Conservation (phyloP, 2,113 vertebrate species). For the Spermophilus dauricus region DNA sequence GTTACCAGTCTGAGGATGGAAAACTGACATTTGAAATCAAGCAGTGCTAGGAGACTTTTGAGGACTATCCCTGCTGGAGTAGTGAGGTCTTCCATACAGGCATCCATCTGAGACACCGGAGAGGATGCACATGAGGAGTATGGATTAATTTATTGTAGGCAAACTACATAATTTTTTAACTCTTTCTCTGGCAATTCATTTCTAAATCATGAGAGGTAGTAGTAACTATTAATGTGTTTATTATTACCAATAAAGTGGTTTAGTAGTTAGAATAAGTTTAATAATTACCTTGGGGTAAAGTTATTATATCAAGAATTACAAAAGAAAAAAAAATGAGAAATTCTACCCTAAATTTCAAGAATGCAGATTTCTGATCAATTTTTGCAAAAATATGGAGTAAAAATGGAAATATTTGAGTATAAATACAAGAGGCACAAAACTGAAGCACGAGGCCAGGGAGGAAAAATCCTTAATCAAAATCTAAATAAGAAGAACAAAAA, state of each 20-base stretch:
- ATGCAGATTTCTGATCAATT: not conserved
- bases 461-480: not conserved
- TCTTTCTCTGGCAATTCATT: not conserved
- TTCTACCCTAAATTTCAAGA: not conserved
- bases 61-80: not conserved
- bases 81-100: not conserved
- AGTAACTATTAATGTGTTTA: not conserved
- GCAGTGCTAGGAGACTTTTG: not conserved
- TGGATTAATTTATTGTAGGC: no score
- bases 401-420: not conserved
- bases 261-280: not conserved
- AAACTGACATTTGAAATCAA: not conserved
- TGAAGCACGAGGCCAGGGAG: not conserved
- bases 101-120: not conserved
- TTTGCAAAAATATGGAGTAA: not conserved
- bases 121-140: not conserved
- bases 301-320: not conserved
- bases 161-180: not conserved
- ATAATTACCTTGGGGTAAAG: not conserved
- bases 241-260: not conserved
- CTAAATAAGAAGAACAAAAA: not conserved
- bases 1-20: not conserved
- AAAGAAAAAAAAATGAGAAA: no score
- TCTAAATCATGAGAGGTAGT: not conserved
- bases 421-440: not conserved